Percentiles rank a stretch among this genome's conserved stretches.
Evolutionary conservation across 2,797 vertebrate genomes (phyloP).

Genomic region (Liasis olivaceus): DNA sequence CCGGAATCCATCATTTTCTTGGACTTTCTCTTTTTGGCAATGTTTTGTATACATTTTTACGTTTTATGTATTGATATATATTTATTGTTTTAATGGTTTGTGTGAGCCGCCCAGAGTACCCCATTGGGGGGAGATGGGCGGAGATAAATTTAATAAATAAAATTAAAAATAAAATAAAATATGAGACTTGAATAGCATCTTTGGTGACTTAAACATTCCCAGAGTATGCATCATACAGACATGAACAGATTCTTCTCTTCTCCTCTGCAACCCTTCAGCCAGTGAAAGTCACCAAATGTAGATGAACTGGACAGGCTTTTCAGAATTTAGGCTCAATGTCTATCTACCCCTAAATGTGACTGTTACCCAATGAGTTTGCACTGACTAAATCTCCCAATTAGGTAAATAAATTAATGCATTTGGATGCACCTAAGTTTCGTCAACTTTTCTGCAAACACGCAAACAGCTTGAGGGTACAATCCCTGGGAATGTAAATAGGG

Average conservation of each 20-base stretch:
- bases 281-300: not conserved
- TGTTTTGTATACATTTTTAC: too few relatives aligned
- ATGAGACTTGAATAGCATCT: not conserved
- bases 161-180: not conserved
- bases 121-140: too few relatives aligned
- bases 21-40: too few relatives aligned
- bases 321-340: not conserved
- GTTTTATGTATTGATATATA: too few relatives aligned
- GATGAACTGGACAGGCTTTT: not conserved
- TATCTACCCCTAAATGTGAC: too few relatives aligned
- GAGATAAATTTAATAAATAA: too few relatives aligned
- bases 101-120: too few relatives aligned
- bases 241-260: not conserved
- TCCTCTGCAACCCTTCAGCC: not conserved
- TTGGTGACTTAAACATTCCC: not conserved
- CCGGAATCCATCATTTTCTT: too few relatives aligned
- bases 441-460: not conserved
- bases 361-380: not conserved
- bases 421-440: not conserved
- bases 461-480: not conserved
- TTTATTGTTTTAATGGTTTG: too few relatives aligned
- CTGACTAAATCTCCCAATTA: not conserved
- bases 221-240: not conserved
- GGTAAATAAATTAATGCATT: not conserved
- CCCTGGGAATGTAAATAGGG: too few relatives aligned